Conservation (phyloP, 2,797 vertebrate genomes). For the Acanthis flammea region DNA sequence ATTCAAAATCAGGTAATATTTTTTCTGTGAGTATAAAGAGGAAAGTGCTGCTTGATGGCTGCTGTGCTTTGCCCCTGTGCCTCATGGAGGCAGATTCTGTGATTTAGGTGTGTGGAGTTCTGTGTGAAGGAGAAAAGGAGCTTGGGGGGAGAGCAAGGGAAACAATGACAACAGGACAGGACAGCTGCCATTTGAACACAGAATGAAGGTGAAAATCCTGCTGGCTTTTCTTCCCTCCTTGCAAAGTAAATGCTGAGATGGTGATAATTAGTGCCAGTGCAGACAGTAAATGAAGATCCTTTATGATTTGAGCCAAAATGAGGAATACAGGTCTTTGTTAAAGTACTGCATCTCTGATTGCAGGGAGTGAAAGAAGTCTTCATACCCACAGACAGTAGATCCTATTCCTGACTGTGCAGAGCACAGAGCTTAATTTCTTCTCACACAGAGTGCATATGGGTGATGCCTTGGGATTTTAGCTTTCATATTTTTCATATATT, state of each 20-base stretch:
- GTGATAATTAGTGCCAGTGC: background rate
- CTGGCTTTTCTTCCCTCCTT: background rate
- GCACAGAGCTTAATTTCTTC: background rate
- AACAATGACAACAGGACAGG: fast-evolving
- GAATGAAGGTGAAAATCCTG: background rate
- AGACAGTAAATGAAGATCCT: background rate
- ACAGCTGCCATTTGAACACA: background rate
- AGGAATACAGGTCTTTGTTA: background rate
- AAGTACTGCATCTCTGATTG: background rate
- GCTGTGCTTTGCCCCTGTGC: background rate
- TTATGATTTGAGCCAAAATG: background rate
- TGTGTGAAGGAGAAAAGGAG: background rate
- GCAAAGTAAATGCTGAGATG: background rate
- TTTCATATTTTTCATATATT: background rate
- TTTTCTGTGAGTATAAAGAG: background rate
- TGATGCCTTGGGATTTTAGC: background rate
- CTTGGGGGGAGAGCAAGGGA: background rate
- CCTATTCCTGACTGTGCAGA: background rate
- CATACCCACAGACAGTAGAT: background rate
- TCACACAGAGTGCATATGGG: background rate
- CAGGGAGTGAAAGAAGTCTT: background rate
- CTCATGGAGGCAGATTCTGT: background rate
- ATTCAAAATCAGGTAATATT: background rate
- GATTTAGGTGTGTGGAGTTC: background rate
- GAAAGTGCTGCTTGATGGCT: background rate